phyloP scores from a whole-genome alignment of 2,888 invertebrate species.

The Apamea monoglypha region DNA sequence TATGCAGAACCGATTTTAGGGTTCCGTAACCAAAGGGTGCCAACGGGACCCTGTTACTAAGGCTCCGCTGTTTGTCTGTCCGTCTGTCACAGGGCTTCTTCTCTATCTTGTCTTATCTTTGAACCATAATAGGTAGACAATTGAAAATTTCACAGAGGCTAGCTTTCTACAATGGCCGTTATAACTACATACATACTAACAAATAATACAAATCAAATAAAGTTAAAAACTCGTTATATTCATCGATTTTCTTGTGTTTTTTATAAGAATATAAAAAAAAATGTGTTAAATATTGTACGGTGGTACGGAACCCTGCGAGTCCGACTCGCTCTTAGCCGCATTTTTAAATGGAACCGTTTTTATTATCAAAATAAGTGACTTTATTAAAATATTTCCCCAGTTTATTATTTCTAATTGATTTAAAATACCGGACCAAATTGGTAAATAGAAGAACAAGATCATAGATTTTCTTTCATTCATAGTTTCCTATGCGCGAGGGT shows the following conservation, averaged over 20 bases:
- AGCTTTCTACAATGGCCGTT: background rate
- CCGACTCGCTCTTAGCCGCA: background rate
- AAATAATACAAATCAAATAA: background rate
- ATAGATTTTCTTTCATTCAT: conserved; percentile 38
- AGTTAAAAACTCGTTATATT: background rate
- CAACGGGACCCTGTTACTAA: background rate
- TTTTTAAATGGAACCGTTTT: conserved; percentile 15
- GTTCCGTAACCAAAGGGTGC: background rate
- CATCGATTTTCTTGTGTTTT: no score
- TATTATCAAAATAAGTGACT: background rate
- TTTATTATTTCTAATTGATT: conserved; percentile 27
- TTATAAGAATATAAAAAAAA: no score
- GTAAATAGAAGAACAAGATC: conserved; percentile 10
- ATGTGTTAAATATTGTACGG: no score
- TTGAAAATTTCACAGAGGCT: background rate
- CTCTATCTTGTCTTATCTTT: no score
- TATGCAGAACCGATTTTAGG: background rate
- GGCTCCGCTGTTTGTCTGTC: no score
- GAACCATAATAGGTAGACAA: background rate
- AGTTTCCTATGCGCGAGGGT: background rate
- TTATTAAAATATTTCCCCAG: background rate
- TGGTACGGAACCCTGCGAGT: background rate
- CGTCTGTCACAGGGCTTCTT: no score
- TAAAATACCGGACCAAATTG: conserved; percentile 40
- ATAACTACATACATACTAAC: no score